Conservation (phyloP, 1,140 invertebrate genomes). For the Hyphantria cunea region DNA sequence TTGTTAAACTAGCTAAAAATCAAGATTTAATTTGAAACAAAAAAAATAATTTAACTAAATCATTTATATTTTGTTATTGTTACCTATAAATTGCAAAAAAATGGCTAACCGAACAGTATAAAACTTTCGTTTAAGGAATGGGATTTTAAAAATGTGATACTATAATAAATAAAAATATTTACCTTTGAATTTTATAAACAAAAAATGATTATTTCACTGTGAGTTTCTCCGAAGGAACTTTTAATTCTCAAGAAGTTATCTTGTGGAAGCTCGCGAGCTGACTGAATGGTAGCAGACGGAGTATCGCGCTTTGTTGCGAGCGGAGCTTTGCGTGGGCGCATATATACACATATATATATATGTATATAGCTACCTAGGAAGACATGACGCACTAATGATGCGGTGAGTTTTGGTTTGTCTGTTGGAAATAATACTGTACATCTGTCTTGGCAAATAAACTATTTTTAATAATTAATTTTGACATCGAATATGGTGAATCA, state of each 20-base stretch:
- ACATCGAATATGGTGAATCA: conserved; percentile 40
- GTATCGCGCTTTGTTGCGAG: conserved; percentile 58
- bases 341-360: conserved; percentile 14
- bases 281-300: conserved; percentile 49
- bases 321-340: conserved; percentile 61
- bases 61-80: too few relatives aligned
- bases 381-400: conserved; percentile 30
- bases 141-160: too few relatives aligned
- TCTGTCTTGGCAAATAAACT: conserved; percentile 62
- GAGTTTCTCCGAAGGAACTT: conserved; percentile 26
- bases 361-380: too few relatives aligned
- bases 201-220: conserved; percentile 31
- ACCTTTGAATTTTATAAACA: background rate
- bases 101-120: too few relatives aligned
- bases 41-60: too few relatives aligned
- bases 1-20: too few relatives aligned
- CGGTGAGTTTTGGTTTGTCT: conserved; percentile 52
- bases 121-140: too few relatives aligned
- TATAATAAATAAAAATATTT: too few relatives aligned
- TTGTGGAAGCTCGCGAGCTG: conserved; percentile 52
- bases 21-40: too few relatives aligned
- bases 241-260: conserved; percentile 45
- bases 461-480: conserved; percentile 52
- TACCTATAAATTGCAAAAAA: too few relatives aligned
- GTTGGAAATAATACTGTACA: conserved; percentile 51